phyloP scores from a whole-genome alignment of 1,140 invertebrate species.

The Heliconius eleuchia region DNA sequence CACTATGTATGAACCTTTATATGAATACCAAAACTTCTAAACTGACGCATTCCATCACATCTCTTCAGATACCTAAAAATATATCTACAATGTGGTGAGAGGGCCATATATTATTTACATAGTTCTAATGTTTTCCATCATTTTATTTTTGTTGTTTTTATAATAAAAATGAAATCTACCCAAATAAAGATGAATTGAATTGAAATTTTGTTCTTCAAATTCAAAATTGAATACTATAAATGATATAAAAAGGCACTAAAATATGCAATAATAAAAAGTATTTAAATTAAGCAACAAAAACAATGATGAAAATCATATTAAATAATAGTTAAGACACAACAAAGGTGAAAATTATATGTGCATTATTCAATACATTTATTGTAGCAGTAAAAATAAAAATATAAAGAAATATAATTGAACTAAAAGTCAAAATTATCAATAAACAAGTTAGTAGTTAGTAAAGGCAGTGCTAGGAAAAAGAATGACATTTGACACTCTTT shows the following conservation, averaged over 20 bases:
- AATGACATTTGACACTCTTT: neutral
- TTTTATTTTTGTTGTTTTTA: constrained; percentile 7
- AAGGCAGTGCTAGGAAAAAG: neutral
- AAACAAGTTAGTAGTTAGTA: neutral
- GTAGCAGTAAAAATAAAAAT: neutral
- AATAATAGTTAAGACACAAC: neutral
- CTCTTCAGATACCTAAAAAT: constrained; percentile 37
- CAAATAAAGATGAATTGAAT: neutral
- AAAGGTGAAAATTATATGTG: neutral
- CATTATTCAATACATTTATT: neutral
- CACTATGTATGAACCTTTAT: constrained; percentile 63
- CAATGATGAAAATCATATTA: neutral
- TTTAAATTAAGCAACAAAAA: neutral
- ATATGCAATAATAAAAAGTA: neutral
- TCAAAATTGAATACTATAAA: neutral
- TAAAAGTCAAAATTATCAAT: too few species aligned
- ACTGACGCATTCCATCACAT: constrained; percentile 29
- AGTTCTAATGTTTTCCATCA: constrained; percentile 19
- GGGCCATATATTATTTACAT: neutral
- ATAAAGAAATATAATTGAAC: neutral
- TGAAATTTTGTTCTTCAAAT: too few species aligned
- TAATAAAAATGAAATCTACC: too few species aligned
- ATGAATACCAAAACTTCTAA: constrained; percentile 65
- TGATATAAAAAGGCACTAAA: neutral
- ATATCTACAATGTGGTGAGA: constrained; percentile 29